A percentile compares a stretch with the other conserved stretches of the same genome.
Evolutionary conservation across 2,113 vertebrate genomes (phyloP).

Genomic region (Semnornis frantzii): DNA sequence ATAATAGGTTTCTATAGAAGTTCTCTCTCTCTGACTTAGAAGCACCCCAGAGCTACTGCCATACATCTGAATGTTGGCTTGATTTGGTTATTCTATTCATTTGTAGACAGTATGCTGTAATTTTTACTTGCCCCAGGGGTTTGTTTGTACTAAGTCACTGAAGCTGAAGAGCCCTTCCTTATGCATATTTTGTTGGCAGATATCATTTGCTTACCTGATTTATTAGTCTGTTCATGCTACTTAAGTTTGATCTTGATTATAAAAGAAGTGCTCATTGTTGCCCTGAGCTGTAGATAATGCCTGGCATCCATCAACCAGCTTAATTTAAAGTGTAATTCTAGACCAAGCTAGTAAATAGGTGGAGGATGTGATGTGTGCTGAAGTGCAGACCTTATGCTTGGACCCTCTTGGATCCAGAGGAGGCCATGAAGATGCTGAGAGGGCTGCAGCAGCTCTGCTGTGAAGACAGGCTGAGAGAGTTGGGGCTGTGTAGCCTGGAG

Average conservation of each 20-base stretch:
- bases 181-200: constrained; percentile 36
- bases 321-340: constrained; percentile 18
- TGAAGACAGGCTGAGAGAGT: no score
- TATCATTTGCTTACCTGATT: constrained; percentile 52
- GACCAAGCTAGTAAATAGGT: neutral
- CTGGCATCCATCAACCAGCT: neutral
- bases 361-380: neutral
- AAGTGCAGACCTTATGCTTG: neutral
- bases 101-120: neutral
- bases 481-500: no score
- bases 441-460: no score
- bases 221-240: constrained; percentile 30
- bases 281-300: neutral
- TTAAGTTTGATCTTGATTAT: constrained; percentile 38
- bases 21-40: neutral
- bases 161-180: constrained; percentile 48
- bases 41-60: neutral
- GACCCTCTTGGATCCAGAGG: no score
- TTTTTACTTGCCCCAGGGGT: constrained; percentile 18
- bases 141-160: constrained; percentile 37
- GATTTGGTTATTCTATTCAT: constrained; percentile 12
- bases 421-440: no score
- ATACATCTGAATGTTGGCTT: constrained; percentile 13
- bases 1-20: neutral
- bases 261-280: neutral